Percentiles rank a stretch among this genome's conserved stretches.
phyloP scores from a whole-genome alignment of 2,113 vertebrate genomes.

The Pavo muticus region DNA sequence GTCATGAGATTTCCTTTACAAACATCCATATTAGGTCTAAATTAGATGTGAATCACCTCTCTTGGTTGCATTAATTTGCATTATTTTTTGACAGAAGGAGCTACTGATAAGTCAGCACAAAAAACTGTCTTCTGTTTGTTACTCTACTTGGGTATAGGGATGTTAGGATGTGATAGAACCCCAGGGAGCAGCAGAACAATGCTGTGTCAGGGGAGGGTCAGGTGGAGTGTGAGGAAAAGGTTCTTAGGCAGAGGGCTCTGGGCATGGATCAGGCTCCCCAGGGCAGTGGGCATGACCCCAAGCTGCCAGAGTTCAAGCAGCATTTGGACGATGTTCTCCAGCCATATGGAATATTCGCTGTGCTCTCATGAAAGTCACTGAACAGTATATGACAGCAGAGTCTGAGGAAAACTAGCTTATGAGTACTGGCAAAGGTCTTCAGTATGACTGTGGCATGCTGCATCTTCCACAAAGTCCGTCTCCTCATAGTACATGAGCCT shows the following conservation, averaged over 20 bases:
- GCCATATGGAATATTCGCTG: background rate
- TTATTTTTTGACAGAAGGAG: background rate
- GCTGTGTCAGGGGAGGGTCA: background rate
- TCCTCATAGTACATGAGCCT: background rate
- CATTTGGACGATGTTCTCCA: background rate
- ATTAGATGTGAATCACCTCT: background rate
- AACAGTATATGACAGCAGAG: background rate
- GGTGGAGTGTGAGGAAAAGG: background rate
- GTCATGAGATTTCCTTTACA: background rate
- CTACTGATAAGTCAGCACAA: background rate
- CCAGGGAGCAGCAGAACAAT: background rate
- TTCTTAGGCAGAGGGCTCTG: background rate
- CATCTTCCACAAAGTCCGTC: background rate
- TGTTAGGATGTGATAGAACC: background rate
- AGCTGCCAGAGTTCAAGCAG: background rate
- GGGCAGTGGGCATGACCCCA: background rate
- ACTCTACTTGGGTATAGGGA: background rate
- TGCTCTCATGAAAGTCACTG: background rate
- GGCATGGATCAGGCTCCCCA: background rate
- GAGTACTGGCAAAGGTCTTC: background rate
- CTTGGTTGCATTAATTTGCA: background rate
- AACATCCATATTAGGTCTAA: background rate
- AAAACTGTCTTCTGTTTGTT: background rate
- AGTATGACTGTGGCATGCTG: background rate
- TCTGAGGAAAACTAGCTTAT: background rate